Percentiles rank a stretch among this genome's conserved stretches.
Conservation (phyloP, 2,113 vertebrate genomes). For the Burhinus oedicnemus region DNA sequence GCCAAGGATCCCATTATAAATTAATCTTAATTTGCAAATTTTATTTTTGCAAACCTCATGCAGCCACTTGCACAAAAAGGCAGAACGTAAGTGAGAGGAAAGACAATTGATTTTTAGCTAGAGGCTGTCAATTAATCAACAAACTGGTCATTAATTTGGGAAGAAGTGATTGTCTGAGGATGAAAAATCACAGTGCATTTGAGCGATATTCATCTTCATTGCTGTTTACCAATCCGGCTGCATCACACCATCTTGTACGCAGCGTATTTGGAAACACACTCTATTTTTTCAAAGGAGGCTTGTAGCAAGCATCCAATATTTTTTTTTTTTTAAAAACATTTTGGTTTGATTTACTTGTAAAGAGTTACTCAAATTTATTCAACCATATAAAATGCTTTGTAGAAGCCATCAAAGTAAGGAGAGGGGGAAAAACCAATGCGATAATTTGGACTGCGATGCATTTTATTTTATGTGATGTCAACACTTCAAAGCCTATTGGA, state of each 20-base stretch:
- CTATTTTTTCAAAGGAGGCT: neutral
- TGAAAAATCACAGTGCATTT: neutral
- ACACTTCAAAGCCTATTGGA: constrained; percentile 68
- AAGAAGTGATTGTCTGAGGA: neutral
- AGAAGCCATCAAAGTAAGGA: constrained; percentile 66
- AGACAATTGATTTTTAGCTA: neutral
- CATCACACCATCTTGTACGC: constrained; percentile 50
- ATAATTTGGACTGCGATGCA: constrained; percentile 64
- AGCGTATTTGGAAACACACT: constrained; percentile 52
- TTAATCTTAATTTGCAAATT: constrained; percentile 75
- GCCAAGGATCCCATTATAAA: constrained; percentile 72
- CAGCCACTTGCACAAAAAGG: neutral
- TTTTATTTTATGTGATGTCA: constrained; percentile 74
- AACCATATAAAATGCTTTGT: constrained; percentile 70
- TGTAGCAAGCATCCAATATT: neutral
- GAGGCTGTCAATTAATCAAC: neutral
- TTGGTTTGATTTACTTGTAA: constrained; percentile 65
- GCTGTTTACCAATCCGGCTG: constrained; percentile 51
- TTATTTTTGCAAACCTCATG: constrained; percentile 55
- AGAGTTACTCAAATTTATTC: constrained; percentile 69
- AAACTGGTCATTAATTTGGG: neutral
- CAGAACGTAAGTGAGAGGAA: neutral
- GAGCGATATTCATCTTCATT: constrained; percentile 21
- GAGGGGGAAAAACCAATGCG: constrained; percentile 28
- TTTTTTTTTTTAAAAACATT: neutral